Evolutionary conservation across 2,113 vertebrate species (phyloP).

Genomic region (Pyxicephalus adspersus): DNA sequence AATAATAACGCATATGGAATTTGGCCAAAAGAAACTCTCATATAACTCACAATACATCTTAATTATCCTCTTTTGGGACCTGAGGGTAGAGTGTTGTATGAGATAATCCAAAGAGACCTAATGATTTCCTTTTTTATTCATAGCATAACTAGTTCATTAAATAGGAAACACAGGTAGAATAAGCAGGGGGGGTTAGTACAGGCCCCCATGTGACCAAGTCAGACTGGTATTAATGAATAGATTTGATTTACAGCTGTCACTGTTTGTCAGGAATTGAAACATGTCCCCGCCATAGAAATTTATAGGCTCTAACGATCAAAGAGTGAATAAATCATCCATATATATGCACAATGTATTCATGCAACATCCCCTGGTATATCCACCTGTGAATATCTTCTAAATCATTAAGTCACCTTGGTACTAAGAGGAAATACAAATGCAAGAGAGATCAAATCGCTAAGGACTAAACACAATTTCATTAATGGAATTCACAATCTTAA

Average conservation of each 20-base stretch:
- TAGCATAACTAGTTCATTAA: constrained; percentile 53
- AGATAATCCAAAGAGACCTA: constrained; percentile 46
- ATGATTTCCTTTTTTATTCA: constrained; percentile 29
- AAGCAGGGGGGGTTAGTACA: not conserved
- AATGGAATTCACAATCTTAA: no score
- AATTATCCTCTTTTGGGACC: constrained; percentile 52
- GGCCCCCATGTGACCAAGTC: constrained; percentile 20
- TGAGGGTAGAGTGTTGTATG: constrained; percentile 30
- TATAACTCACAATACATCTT: constrained; percentile 42
- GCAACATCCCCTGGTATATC: not conserved
- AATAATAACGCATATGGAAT: constrained; percentile 49
- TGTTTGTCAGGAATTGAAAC: constrained; percentile 10
- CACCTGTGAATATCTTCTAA: constrained; percentile 9
- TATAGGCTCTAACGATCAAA: constrained; percentile 8
- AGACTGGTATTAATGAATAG: constrained; percentile 21
- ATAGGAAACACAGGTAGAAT: constrained; percentile 23
- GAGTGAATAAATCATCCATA: constrained; percentile 11
- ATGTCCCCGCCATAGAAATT: constrained; percentile 19
- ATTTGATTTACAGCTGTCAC: constrained; percentile 35
- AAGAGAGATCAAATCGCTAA: not conserved
- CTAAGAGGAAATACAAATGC: not conserved
- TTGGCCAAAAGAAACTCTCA: constrained; percentile 25
- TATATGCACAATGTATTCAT: constrained; percentile 20
- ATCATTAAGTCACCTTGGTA: constrained; percentile 12
- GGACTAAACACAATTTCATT: no score